Base-by-base conservation (phyloP, 2,888 invertebrate genomes). In the Phytoseiulus persimilis region DNA sequence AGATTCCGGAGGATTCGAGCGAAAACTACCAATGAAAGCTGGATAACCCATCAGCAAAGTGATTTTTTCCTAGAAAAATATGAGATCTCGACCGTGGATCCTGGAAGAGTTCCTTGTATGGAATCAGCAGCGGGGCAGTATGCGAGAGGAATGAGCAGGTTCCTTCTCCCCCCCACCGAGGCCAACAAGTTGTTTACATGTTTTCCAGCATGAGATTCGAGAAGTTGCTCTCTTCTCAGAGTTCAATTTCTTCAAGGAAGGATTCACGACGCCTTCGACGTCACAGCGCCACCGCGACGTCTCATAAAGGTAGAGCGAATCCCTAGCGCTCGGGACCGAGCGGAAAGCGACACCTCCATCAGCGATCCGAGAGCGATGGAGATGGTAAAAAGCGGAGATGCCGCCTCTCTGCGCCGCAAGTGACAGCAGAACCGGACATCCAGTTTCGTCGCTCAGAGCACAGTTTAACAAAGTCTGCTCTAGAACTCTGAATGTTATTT, bases 291-390 rank as follows among this genome's bases (percentile, higher is more conserved):
- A 65, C 65, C 65, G 65, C 65, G 65, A 65, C 65, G 65, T 65
- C 65, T 65, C 65, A 65, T 65, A 65, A 65, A 65, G 65, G 65
- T 65, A 65, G 65, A 14, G 65, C 14, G 65, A 65, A 65, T 65
- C 14, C 65, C 11, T 14, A 18, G 65, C 14, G 65, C 28, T 65
- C 65, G 65, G 18, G 5, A 65, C 65, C 65, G 65, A 65, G 18
- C 65, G 65, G 65, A 65, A 65, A 65, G 65, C 65, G 65, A 65
- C 65, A 65, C 65, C 65, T 65, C 65, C 65, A 65, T 65, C 65
- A 65, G 65, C 65, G 65, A 65, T 65, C 65, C 65, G 65, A 65
- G 65, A 65, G 65, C 65, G 5, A 65, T 65, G 65, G 65, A 65
- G 65, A 65, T 65, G 65, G 65, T 65, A 65, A 65, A 65, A 65